Conservation (phyloP, 1,140 invertebrate species). For the Olivierus martensii region DNA sequence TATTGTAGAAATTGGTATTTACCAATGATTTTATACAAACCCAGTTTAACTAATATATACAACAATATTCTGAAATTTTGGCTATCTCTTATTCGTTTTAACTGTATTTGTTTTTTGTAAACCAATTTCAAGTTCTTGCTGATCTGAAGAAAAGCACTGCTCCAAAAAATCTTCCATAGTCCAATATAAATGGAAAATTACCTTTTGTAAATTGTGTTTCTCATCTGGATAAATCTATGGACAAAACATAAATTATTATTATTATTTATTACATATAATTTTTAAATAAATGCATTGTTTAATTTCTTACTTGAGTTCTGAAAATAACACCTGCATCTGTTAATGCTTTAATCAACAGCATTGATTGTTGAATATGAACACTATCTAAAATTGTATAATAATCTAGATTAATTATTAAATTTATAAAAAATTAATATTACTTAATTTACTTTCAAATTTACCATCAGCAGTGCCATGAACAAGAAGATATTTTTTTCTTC, state of each 20-base stretch:
- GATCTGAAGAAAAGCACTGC: constrained; percentile 13
- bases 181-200: constrained; percentile 21
- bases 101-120: too few species aligned
- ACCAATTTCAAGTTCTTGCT: too few species aligned
- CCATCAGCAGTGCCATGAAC: constrained; percentile 76
- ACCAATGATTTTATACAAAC: too few species aligned
- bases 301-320: constrained; percentile 58
- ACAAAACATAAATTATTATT: neutral
- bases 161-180: constrained; percentile 23
- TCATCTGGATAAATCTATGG: constrained; percentile 23
- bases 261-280: too few species aligned
- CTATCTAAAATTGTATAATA: constrained; percentile 46
- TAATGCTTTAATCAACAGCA: constrained; percentile 70
- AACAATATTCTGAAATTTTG: too few species aligned
- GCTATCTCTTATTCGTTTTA: too few species aligned
- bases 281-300: too few species aligned
- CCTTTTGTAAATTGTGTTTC: constrained; percentile 13
- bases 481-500: constrained; percentile 69
- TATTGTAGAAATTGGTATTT: too few species aligned
- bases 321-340: constrained; percentile 68
- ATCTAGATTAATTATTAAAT: neutral
- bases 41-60: too few species aligned
- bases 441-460: neutral
- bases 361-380: constrained; percentile 83
- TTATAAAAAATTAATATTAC: too few species aligned